These are phyloP conservation scores for Ladona fulva DNA, from an alignment of 1,140 invertebrate species.

Conservation along the genomic window DNA sequence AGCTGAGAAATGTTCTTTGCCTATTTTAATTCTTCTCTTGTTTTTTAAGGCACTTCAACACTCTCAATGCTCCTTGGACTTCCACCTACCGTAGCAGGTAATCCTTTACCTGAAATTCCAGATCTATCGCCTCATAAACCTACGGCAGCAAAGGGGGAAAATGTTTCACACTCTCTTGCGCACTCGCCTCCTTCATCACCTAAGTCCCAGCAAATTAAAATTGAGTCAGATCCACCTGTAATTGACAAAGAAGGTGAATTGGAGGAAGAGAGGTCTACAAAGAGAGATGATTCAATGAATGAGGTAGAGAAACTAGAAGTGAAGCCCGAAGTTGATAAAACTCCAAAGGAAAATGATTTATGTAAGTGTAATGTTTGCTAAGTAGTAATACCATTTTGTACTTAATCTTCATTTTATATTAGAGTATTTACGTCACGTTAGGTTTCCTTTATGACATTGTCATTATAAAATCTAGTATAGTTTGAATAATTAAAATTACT, in stretches of 20 bases:
- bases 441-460: too few relatives aligned
- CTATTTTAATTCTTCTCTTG: not conserved
- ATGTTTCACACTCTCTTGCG: not conserved
- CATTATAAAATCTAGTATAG: too few relatives aligned
- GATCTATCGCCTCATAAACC: slow-evolving; percentile 11
- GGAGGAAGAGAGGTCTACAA: not conserved
- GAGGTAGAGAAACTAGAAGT: not conserved
- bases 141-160: not conserved
- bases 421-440: too few relatives aligned
- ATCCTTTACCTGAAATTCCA: slow-evolving; percentile 26
- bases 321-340: too few relatives aligned
- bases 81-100: slow-evolving; percentile 31
- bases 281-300: not conserved
- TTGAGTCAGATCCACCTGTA: not conserved
- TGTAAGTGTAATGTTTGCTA: too few relatives aligned
- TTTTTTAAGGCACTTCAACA: slow-evolving; percentile 33
- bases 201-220: not conserved
- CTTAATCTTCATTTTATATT: too few relatives aligned
- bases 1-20: too few relatives aligned
- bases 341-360: too few relatives aligned
- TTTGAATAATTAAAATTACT: too few relatives aligned
- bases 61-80: slow-evolving; percentile 37
- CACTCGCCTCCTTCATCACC: not conserved
- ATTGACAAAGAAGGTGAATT: slow-evolving; percentile 8
- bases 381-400: too few relatives aligned